Conservation (phyloP, 2,113 vertebrate species). For the Thalassoma bifasciatum region DNA sequence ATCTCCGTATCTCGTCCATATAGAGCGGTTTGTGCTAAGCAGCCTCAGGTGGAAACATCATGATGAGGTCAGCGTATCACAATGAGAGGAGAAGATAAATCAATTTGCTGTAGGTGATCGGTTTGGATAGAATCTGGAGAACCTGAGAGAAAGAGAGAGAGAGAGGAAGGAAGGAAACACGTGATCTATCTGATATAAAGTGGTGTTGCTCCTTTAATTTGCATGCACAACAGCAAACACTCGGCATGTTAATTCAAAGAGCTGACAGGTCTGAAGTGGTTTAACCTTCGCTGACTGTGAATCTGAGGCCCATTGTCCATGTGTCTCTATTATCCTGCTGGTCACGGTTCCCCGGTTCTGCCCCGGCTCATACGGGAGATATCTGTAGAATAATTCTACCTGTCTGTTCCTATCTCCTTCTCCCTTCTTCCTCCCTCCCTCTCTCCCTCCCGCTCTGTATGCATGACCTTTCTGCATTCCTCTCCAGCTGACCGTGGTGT, state of each 20-base stretch:
- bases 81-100: slow-evolving; percentile 6
- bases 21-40: slow-evolving; percentile 45
- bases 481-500: slow-evolving; percentile 77
- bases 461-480: slow-evolving; percentile 70
- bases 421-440: slow-evolving; percentile 14
- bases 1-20: slow-evolving; percentile 46
- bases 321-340: slow-evolving; percentile 72
- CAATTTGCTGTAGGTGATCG: slow-evolving; percentile 26
- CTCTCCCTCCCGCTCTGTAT: slow-evolving; percentile 13
- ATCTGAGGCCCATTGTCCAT: slow-evolving; percentile 63
- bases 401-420: slow-evolving; percentile 72
- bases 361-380: slow-evolving; percentile 63
- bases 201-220: slow-evolving; percentile 42
- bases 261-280: slow-evolving; percentile 35
- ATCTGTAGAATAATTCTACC: slow-evolving; percentile 74
- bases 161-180: too few relatives aligned
- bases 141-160: background rate
- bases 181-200: slow-evolving; percentile 11
- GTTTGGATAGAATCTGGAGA: slow-evolving; percentile 10
- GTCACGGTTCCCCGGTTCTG: slow-evolving; percentile 59
- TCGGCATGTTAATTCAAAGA: slow-evolving; percentile 37
- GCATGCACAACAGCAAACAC: slow-evolving; percentile 36
- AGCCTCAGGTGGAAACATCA: slow-evolving; percentile 56
- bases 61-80: slow-evolving; percentile 22
- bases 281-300: slow-evolving; percentile 62